A percentile compares a stretch with the other conserved stretches of the same genome.
phyloP scores from a whole-genome alignment of 2,888 invertebrate species.

The Euclidia mi region DNA sequence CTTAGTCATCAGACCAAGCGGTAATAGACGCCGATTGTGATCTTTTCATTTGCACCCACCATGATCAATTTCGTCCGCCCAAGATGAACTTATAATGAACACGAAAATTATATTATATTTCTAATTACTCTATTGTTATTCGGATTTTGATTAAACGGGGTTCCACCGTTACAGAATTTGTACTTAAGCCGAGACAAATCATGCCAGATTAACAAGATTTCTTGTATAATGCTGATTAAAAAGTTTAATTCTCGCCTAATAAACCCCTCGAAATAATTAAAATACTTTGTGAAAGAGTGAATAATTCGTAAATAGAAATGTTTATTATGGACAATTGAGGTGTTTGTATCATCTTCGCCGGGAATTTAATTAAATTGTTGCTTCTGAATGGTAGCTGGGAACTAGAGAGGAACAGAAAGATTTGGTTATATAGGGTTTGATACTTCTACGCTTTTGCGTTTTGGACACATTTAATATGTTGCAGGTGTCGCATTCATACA shows the following conservation, averaged over 20 bases:
- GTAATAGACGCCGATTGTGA: conserved; percentile 82
- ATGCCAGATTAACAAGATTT: conserved; percentile 72
- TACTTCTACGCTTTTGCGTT: too few species aligned
- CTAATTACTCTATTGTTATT: conserved; percentile 83
- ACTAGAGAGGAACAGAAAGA: too few species aligned
- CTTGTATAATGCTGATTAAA: conserved; percentile 62
- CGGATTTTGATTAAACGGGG: conserved; percentile 79
- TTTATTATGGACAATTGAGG: conserved; percentile 41
- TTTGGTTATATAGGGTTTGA: too few species aligned
- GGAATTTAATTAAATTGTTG: background rate
- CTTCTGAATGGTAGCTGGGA: too few species aligned
- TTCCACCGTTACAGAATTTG: conserved; percentile 65
- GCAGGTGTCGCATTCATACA: too few species aligned
- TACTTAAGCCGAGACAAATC: conserved; percentile 70
- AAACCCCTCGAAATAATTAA: conserved; percentile 52
- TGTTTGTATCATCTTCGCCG: conserved; percentile 31
- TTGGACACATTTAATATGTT: too few species aligned
- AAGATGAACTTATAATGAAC: conserved; percentile 82
- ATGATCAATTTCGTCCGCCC: conserved; percentile 74
- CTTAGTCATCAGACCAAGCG: conserved; percentile 67
- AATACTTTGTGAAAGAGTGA: conserved; percentile 47
- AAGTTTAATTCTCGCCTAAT: conserved; percentile 66
- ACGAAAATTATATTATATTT: conserved; percentile 83
- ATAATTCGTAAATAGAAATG: conserved; percentile 47
- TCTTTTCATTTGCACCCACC: conserved; percentile 86